Base-by-base conservation (phyloP, 2,888 invertebrate species). In the Augochlorella aurata region DNA sequence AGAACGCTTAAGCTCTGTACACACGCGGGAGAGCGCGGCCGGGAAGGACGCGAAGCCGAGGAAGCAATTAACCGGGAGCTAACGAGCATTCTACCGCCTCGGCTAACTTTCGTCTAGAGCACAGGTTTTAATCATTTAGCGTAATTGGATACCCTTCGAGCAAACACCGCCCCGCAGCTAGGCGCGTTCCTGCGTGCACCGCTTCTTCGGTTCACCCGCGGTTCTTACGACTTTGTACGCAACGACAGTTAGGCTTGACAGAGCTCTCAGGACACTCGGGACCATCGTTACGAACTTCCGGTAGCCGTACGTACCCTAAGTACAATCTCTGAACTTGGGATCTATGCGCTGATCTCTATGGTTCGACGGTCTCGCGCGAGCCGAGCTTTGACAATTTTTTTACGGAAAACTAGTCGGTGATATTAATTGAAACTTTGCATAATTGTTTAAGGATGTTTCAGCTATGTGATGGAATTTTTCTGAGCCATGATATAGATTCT, bases 41-140 rank as follows among this genome's bases (percentile, higher is more conserved):
- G 16, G 47, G 74, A 75, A 77, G 66, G 82, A 75, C 74, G 80
- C 73, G 75, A 49, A 61, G 76, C 73, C 73, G 52, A 65, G 78
- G 79, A 79, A 85, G 82, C 85, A 84, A 87, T 88, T 87, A 88
- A 88, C 81, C 80, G n/a, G 54, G 44, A 50, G 71, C 77, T 85
- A 88, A 88, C 82, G 82, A 88, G 83, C 75, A 80, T 80, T 80
- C 79, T 72, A 68, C 75, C 76, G 73, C 61, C 74, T 73, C 67
- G 77, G 66, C 61, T 83, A 85, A 81, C 80, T 85, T 79, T 72
- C 77, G 69, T 69, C 74, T 63, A 77, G 74, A 81, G 74, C 74
- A 81, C 73, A 75, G 77, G 44, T 77, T 86, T 87, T 83, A 85
- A 86, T 87, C 85, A 87, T 87, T 83, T 81, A 68, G 61, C 75